phyloP scores from a whole-genome alignment of 1,140 invertebrate species.

The Bemisia tabaci region DNA sequence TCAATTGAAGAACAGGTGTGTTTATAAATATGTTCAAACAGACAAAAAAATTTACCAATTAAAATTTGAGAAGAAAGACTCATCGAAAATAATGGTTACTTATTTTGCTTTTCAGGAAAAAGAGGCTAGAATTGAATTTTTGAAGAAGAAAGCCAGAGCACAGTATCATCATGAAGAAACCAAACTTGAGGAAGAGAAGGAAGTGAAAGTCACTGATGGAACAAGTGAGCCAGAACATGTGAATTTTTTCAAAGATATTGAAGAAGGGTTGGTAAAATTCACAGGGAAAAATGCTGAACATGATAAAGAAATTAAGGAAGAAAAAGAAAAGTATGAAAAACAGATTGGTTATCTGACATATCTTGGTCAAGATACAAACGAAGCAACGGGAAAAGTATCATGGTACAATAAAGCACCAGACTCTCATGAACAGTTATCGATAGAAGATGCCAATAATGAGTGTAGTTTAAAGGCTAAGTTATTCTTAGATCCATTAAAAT shows the following conservation, averaged over 20 bases:
- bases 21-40: too few relatives aligned
- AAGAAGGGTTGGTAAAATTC: constrained; percentile 47
- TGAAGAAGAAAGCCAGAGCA: constrained; percentile 48
- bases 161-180: constrained; percentile 7
- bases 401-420: constrained; percentile 65
- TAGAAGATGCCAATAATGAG: constrained; percentile 11
- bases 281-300: constrained; percentile 68
- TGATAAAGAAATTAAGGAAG: constrained; percentile 79
- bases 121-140: constrained; percentile 66
- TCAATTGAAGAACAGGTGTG: too few relatives aligned
- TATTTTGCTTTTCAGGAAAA: constrained; percentile 56
- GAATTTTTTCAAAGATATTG: constrained; percentile 83
- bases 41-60: too few relatives aligned
- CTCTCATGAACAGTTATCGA: constrained; percentile 16
- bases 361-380: constrained; percentile 84
- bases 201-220: constrained; percentile 8
- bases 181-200: constrained; percentile 12
- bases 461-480: constrained; percentile 33
- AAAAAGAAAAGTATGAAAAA: constrained; percentile 94
- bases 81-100: too few relatives aligned
- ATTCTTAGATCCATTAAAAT: constrained; percentile 53
- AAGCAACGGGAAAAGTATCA: constrained; percentile 59
- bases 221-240: constrained; percentile 43
- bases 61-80: too few relatives aligned
- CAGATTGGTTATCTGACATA: constrained; percentile 93